Evolutionary conservation across 2,797 vertebrate species (phyloP).

Genomic region (Amazona ochrocephala): DNA sequence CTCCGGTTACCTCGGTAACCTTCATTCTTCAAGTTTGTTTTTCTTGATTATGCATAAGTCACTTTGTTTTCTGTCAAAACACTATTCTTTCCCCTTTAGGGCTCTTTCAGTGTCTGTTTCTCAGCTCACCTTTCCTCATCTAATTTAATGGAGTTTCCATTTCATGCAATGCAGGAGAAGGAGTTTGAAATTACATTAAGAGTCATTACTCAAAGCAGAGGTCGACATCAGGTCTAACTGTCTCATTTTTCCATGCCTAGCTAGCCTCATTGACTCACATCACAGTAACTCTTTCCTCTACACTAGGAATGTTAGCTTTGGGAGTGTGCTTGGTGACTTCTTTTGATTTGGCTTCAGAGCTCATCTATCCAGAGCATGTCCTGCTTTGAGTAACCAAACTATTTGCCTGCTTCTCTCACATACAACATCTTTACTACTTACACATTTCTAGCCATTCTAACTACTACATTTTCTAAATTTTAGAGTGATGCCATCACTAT

Average conservation of each 20-base stretch:
- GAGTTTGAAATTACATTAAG: slow-evolving; percentile 87
- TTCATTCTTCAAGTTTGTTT: slow-evolving; percentile 98
- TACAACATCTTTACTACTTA: slow-evolving; percentile 83
- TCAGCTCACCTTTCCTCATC: slow-evolving; percentile 80
- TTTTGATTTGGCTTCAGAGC: slow-evolving; percentile 90
- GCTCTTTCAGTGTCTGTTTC: slow-evolving; percentile 74
- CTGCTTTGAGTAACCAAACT: slow-evolving; percentile 94
- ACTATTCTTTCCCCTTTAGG: slow-evolving; percentile 80
- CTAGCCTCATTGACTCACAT: slow-evolving; percentile 82
- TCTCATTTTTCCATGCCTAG: slow-evolving; percentile 77
- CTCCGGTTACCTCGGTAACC: slow-evolving; percentile 95
- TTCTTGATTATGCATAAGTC: slow-evolving; percentile 92
- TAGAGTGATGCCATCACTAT: neutral
- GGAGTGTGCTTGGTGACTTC: slow-evolving; percentile 85
- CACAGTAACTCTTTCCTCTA: slow-evolving; percentile 86
- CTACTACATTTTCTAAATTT: slow-evolving; percentile 75
- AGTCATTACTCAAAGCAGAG: slow-evolving; percentile 90
- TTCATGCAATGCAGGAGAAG: slow-evolving; percentile 86
- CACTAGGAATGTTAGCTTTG: slow-evolving; percentile 85
- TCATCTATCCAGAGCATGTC: slow-evolving; percentile 91
- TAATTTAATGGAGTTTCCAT: slow-evolving; percentile 84
- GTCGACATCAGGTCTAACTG: slow-evolving; percentile 82
- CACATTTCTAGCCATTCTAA: slow-evolving; percentile 86
- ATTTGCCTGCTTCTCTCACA: slow-evolving; percentile 85
- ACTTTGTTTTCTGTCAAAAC: slow-evolving; percentile 81